These are phyloP conservation scores for Etheostoma perlongum DNA, from an alignment of 2,797 vertebrate genomes.

Conservation along the genomic window DNA sequence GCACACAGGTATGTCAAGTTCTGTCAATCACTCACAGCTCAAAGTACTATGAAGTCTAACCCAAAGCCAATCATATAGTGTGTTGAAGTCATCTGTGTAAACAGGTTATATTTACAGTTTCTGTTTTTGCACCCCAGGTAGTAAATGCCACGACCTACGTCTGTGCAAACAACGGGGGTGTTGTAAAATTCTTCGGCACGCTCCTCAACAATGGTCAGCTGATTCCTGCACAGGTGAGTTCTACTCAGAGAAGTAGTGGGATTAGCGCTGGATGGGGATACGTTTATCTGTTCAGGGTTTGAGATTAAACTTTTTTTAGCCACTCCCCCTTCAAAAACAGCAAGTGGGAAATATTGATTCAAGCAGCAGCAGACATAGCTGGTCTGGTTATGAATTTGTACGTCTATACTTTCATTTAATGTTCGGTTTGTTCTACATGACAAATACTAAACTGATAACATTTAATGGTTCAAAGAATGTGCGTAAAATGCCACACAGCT, in stretches of 20 bases:
- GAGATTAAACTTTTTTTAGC: too few species aligned
- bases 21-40: neutral
- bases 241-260: too few species aligned
- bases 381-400: neutral
- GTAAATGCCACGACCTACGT: constrained; percentile 38
- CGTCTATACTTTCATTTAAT: neutral
- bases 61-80: neutral
- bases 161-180: constrained; percentile 46
- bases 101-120: neutral
- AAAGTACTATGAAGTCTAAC: neutral
- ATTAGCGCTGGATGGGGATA: neutral
- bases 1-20: constrained; percentile 14
- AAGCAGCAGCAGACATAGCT: neutral
- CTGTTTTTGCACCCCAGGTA: constrained; percentile 43
- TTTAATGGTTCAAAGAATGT: neutral
- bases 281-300: neutral
- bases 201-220: rapidly evolving
- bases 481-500: neutral
- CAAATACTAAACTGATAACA: neutral
- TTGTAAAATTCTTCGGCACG: neutral
- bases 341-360: neutral
- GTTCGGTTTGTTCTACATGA: neutral
- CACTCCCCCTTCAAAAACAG: too few species aligned
- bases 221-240: rapidly evolving
- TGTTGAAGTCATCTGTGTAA: neutral